phyloP scores from a whole-genome alignment of 2,888 invertebrate genomes.

The Hesperia comma region DNA sequence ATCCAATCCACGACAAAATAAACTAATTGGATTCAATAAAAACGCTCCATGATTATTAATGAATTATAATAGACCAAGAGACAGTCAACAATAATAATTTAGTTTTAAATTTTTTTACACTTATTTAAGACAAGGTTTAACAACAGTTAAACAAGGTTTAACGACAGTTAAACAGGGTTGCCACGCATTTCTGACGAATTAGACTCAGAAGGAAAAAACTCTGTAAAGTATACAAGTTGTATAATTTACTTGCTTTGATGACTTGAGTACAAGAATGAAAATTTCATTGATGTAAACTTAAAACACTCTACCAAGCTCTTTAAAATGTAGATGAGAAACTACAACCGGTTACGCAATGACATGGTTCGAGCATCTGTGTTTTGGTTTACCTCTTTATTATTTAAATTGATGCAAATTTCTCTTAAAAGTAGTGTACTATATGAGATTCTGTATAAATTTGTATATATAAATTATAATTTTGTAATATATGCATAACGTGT shows the following conservation, averaged over 20 bases:
- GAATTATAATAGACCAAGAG: conserved; percentile 8
- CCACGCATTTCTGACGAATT: too few species aligned
- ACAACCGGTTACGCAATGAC: not conserved
- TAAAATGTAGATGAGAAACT: not conserved
- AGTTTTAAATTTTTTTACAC: too few species aligned
- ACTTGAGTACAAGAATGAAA: too few species aligned
- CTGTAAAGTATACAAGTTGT: too few species aligned
- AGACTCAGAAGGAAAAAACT: too few species aligned
- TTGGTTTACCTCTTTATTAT: not conserved
- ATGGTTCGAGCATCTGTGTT: conserved; percentile 1
- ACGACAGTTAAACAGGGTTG: too few species aligned
- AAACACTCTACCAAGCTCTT: not conserved
- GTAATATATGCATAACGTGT: not conserved
- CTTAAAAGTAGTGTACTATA: not conserved
- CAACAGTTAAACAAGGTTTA: too few species aligned
- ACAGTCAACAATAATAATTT: not conserved
- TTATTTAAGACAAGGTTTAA: too few species aligned
- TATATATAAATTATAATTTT: not conserved
- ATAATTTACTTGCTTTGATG: too few species aligned
- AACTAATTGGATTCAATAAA: conserved; percentile 16
- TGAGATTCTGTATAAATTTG: not conserved
- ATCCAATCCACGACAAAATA: conserved; percentile 8
- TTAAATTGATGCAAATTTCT: not conserved
- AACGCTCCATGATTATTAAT: conserved; percentile 10
- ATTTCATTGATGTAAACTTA: too few species aligned